phyloP scores from a whole-genome alignment of 2,797 vertebrate genomes.

The Arrhamphus sclerolepis region DNA sequence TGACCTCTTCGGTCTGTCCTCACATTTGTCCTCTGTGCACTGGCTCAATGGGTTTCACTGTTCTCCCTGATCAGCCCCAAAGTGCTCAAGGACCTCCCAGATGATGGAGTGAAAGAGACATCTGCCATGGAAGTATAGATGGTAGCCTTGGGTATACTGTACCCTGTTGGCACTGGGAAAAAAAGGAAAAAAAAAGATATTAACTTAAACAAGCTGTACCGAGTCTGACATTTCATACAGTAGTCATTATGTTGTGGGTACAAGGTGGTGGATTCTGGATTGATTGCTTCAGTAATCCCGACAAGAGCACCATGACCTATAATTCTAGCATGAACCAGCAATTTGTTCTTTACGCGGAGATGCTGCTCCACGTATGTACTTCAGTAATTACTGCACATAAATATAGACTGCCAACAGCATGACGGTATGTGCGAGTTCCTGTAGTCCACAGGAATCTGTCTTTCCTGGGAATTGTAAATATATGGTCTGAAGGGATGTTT shows the following conservation, averaged over 20 bases:
- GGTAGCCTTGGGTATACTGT: slow-evolving; percentile 61
- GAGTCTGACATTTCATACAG: slow-evolving; percentile 50
- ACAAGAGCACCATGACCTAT: slow-evolving; percentile 18
- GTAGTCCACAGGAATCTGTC: too few species aligned
- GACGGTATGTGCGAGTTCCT: too few species aligned
- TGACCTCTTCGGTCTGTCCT: slow-evolving; percentile 71
- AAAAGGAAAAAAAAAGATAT: slow-evolving; percentile 65
- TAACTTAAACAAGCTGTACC: slow-evolving; percentile 50
- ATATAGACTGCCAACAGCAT: too few species aligned
- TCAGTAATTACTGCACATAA: not conserved
- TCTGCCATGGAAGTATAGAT: slow-evolving; percentile 66
- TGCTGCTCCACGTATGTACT: not conserved
- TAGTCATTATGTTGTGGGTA: slow-evolving; percentile 40
- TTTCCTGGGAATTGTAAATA: too few species aligned
- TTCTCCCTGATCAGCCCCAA: slow-evolving; percentile 51
- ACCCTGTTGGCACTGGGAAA: slow-evolving; percentile 48
- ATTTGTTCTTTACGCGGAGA: slow-evolving; percentile 14
- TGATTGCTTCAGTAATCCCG: slow-evolving; percentile 42
- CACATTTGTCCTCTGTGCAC: slow-evolving; percentile 50
- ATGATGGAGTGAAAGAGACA: slow-evolving; percentile 67
- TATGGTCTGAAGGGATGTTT: too few species aligned
- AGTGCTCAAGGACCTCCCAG: slow-evolving; percentile 56
- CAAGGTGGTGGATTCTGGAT: slow-evolving; percentile 40
- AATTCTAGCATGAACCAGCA: slow-evolving; percentile 24
- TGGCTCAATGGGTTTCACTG: slow-evolving; percentile 61